Evolutionary conservation across 1,140 invertebrate genomes (phyloP).

Genomic region (Atopsyche davidsoni): DNA sequence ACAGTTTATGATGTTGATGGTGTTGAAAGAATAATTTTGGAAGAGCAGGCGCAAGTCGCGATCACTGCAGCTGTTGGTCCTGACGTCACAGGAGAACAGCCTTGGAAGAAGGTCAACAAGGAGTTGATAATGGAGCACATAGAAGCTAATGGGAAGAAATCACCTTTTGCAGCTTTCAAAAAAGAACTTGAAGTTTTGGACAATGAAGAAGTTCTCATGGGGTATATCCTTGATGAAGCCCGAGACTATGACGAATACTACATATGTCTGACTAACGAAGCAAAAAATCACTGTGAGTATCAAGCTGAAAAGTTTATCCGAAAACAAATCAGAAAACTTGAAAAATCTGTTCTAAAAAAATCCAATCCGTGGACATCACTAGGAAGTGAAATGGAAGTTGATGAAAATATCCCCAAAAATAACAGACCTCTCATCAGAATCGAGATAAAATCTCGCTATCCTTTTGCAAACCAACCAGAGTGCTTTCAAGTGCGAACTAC

Average conservation of each 20-base stretch:
- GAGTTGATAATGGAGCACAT: slow-evolving; percentile 55
- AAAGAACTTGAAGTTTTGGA: slow-evolving; percentile 48
- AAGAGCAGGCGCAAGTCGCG: slow-evolving; percentile 44
- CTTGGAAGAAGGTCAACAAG: slow-evolving; percentile 62
- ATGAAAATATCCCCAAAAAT: slow-evolving; percentile 46
- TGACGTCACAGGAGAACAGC: slow-evolving; percentile 63
- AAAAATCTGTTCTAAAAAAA: slow-evolving; percentile 56
- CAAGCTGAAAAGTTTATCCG: slow-evolving; percentile 46
- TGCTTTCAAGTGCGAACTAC: slow-evolving; percentile 46
- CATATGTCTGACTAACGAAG: slow-evolving; percentile 58
- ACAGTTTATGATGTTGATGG: slow-evolving; percentile 46
- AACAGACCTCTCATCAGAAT: slow-evolving; percentile 55
- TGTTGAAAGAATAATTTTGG: slow-evolving; percentile 36
- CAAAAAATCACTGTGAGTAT: slow-evolving; percentile 50
- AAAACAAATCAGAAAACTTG: slow-evolving; percentile 52
- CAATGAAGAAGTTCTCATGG: slow-evolving; percentile 56
- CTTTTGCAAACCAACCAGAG: slow-evolving; percentile 44
- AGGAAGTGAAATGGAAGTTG: slow-evolving; percentile 60
- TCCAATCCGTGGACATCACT: slow-evolving; percentile 53
- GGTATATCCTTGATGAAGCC: slow-evolving; percentile 58
- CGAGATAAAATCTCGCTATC: slow-evolving; percentile 57
- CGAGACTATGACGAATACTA: slow-evolving; percentile 61
- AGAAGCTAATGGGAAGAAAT: slow-evolving; percentile 44
- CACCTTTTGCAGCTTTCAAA: slow-evolving; percentile 52
- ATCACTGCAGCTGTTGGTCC: slow-evolving; percentile 48